Base-by-base conservation (phyloP, 2,113 vertebrate species). In the Mystacornis crossleyi region DNA sequence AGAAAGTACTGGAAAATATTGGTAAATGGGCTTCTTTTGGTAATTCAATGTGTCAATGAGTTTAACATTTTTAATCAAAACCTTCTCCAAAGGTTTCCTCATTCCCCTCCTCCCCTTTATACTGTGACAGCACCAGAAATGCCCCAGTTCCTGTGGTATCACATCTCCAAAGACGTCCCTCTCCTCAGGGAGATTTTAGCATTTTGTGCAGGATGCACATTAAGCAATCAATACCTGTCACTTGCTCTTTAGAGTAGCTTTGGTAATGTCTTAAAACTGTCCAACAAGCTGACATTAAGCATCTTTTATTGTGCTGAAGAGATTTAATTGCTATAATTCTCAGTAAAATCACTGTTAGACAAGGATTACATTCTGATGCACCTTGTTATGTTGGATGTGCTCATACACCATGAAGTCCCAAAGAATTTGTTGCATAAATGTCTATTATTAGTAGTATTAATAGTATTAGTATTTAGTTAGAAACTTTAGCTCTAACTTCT, bases 201-300 rank as follows among this genome's bases (percentile, higher is more conserved):
- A 20, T 42, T 62, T 12, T 31, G 45, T 53, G 51, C 75, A 72
- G 45, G 81, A 40, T 70, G 45, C 21, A 25, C 33, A 38, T 48
- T 80, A 62, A 82, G 31, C 21, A 75, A 94, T 90, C 79, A 51
- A 12, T 82, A 92, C 24, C 61, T 93, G 82, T 75, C 40, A 54
- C 60, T 64, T 88, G 48, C 51, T 90, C 62, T 88, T 88, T 21
- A 60, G 9, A 79, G 33, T 3, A 31, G 57, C 50, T 51, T 65
- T 81, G 31, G 14, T n/a, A 57, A 61, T 2, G 1, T 34, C 61
- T 78, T 88, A 67, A 79, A 90, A 51, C 71, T 80, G 45, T 71
- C 43, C 50, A 75, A 8, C 24, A 5, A 33, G 48, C 81, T 73
- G 74, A 36, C 61, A 48, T 72, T 8, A 69, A 71, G 24, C 40